Evolutionary conservation across 2,888 invertebrate species (phyloP).

Genomic region (Drosophila kuntzei): DNA sequence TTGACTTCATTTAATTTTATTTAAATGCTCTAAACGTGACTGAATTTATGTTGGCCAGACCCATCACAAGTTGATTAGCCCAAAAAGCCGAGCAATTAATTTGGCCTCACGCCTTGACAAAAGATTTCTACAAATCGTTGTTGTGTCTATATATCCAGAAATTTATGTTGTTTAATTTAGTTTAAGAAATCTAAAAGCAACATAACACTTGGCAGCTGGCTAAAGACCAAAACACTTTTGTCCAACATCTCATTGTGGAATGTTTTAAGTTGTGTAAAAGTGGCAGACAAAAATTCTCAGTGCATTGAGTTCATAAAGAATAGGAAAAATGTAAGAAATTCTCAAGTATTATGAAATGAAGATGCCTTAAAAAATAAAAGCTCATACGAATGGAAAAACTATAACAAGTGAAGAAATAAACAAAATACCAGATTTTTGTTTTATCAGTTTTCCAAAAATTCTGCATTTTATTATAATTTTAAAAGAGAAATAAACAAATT

Average conservation of each 20-base stretch:
- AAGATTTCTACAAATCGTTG: conserved; percentile 29
- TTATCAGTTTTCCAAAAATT: not conserved
- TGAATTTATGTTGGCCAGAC: conserved; percentile 75
- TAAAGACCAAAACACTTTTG: conserved; percentile 37
- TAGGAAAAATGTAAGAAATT: conserved; percentile 11
- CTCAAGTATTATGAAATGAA: not conserved
- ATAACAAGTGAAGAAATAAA: not conserved
- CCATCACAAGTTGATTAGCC: conserved; percentile 54
- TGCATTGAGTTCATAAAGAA: not conserved
- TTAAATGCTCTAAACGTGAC: conserved; percentile 82
- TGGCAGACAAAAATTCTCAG: conserved; percentile 1
- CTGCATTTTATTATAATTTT: not conserved
- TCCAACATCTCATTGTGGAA: conserved; percentile 41
- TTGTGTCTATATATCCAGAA: conserved; percentile 25
- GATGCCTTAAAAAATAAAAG: not conserved
- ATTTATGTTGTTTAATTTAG: conserved; percentile 71
- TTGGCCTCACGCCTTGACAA: conserved; percentile 43
- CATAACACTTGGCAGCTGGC: conserved; percentile 28
- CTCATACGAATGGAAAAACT: not conserved
- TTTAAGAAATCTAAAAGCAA: conserved; percentile 39
- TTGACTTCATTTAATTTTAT: conserved; percentile 65
- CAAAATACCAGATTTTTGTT: not conserved
- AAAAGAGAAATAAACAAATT: not conserved
- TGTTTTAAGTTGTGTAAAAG: conserved; percentile 37
- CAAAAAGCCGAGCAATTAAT: conserved; percentile 53